Percentiles rank a stretch among this genome's conserved stretches.
These are phyloP conservation scores for Leptatherina wallacei DNA, from an alignment of 2,797 vertebrate genomes.

Conservation along the genomic window DNA sequence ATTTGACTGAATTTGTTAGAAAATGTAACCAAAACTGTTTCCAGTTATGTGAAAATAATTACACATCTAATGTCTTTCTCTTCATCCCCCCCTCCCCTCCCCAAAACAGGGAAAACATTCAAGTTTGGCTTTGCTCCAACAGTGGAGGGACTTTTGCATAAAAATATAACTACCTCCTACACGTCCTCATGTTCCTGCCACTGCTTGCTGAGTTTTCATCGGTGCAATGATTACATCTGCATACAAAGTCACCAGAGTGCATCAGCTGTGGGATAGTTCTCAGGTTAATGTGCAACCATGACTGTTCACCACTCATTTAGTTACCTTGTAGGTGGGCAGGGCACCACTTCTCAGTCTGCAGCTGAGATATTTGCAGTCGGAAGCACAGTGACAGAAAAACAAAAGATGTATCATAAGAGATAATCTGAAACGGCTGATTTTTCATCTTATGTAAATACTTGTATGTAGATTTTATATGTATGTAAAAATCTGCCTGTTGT, in stretches of 20 bases:
- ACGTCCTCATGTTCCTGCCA: slow-evolving; percentile 19
- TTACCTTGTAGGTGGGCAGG: not conserved
- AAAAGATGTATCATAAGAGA: not conserved
- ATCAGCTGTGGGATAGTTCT: not conserved
- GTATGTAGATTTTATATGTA: not conserved
- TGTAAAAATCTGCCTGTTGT: not conserved
- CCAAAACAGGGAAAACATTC: not conserved
- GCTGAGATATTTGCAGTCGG: not conserved
- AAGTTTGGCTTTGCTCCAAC: not conserved
- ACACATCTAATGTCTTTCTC: not conserved
- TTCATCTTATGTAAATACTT: not conserved
- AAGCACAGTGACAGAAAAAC: not conserved
- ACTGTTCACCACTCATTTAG: slow-evolving; percentile 7
- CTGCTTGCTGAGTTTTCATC: slow-evolving; percentile 10
- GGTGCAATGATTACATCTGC: not conserved
- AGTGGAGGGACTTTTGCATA: not conserved
- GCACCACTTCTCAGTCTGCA: not conserved
- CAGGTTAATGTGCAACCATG: slow-evolving; percentile 9
- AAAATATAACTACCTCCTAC: slow-evolving; percentile 12
- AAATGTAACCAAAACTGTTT: not conserved
- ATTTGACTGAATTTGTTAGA: not conserved
- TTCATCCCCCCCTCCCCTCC: too few species aligned
- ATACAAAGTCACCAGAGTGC: not conserved
- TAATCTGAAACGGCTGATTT: not conserved
- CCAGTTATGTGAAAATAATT: not conserved